phyloP scores from a whole-genome alignment of 2,888 invertebrate genomes.

The Lathronympha strigana region DNA sequence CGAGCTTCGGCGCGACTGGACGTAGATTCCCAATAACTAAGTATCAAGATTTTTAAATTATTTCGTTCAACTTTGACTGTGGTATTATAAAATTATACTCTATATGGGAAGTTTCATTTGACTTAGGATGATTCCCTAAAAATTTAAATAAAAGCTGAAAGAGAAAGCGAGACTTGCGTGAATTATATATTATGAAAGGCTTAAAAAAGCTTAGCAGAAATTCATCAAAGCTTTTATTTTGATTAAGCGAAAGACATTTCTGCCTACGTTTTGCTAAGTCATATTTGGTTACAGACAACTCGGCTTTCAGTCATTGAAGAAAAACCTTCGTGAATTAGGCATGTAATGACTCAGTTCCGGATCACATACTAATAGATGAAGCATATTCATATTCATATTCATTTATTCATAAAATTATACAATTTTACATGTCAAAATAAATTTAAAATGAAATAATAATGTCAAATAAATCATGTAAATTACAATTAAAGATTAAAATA shows the following conservation, averaged over 20 bases:
- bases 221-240: background rate
- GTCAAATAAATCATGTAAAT: too few species aligned
- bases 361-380: background rate
- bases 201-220: background rate
- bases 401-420: too few species aligned
- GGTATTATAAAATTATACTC: too few species aligned
- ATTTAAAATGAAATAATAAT: too few species aligned
- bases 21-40: too few species aligned
- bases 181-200: background rate
- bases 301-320: constrained; percentile 25
- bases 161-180: background rate
- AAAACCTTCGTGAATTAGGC: constrained; percentile 16
- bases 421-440: too few species aligned
- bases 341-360: constrained; percentile 1
- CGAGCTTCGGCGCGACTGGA: too few species aligned
- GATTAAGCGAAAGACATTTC: background rate
- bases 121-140: background rate
- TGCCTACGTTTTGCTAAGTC: constrained; percentile 6
- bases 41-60: too few species aligned
- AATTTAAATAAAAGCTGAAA: background rate
- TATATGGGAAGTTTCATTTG: too few species aligned
- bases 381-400: too few species aligned
- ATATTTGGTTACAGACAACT: constrained; percentile 18
- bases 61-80: too few species aligned
- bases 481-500: too few species aligned